Evolutionary conservation across 2,888 invertebrate species (phyloP), one percentile per base, ranked within the genome.

Genomic region (Lottia scabra): DNA sequence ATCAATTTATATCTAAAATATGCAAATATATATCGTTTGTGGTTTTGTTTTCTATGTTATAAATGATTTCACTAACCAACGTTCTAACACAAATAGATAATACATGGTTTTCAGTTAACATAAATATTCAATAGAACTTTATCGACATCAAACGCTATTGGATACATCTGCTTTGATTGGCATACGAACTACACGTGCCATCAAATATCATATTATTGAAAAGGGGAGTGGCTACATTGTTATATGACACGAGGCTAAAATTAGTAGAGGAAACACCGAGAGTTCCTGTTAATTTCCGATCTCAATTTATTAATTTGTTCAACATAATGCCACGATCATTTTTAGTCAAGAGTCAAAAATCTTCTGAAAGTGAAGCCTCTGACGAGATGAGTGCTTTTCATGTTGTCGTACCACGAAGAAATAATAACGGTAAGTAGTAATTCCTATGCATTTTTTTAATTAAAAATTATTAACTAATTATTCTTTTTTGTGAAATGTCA

Each of bases 321-420:
- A 23, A 56, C 23, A 66, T 38, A 23, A 70, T 70, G 70, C 70
- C 70, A 44, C 65, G 70, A 38, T 70, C 70, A 30, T 70, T 70
- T 66, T 65, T 70, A n/a, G 65, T 70, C 23, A 65, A 66, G 65
- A 64, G 62, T 56, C 65, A 70, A 70, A 70, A 70, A 62, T 30
- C 26, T 23, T 23, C 56, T 23, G 56, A 56, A 56, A n/a, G n/a
- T n/a, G n/a, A n/a, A n/a, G n/a, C n/a, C n/a, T 56, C 23, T 2
- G 23, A 13, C 23, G 56, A 56, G 15, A 56, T 56, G 56, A 56
- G 56, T 56, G 56, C 56, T 23, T 56, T 56, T 23, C 56, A 56
- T 19, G 23, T 56, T 56, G 56, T 56, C 2, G 23, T 56, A 23
- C 56, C 56, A 23, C 8, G 56, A 19, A 8, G 56, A 56, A 56